A percentile compares a stretch with the other conserved stretches of the same genome.
Conservation (phyloP, 2,888 invertebrate species). For the Chironomus tentans region DNA sequence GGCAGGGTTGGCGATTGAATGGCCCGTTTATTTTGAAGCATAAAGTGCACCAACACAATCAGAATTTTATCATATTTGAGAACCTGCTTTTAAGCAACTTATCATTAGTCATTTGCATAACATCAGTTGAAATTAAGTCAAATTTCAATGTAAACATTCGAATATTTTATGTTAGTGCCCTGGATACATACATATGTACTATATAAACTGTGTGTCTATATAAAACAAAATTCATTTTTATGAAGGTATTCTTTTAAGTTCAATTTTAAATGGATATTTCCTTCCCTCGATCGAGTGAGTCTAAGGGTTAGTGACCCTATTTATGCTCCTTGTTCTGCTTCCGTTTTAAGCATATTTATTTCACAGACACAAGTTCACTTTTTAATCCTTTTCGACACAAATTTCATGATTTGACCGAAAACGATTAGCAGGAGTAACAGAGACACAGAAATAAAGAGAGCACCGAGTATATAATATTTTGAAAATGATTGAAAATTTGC, state of each 20-base stretch:
- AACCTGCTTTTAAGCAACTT: too few species aligned
- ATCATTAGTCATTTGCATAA: too few species aligned
- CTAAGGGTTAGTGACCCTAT: conserved; percentile 22
- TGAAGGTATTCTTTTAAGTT: not conserved
- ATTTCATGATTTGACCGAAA: not conserved
- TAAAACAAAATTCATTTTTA: not conserved
- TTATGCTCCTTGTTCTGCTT: not conserved
- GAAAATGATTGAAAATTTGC: not conserved
- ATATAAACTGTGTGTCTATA: not conserved
- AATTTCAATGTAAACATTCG: too few species aligned
- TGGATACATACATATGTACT: too few species aligned
- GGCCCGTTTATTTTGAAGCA: too few species aligned
- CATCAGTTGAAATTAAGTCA: too few species aligned
- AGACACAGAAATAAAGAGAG: not conserved
- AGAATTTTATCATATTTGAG: too few species aligned
- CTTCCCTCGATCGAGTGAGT: conserved; percentile 2
- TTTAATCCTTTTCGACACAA: not conserved
- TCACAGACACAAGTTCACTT: not conserved
- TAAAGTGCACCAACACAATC: too few species aligned
- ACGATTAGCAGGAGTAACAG: not conserved
- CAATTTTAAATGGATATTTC: not conserved
- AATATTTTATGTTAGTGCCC: too few species aligned
- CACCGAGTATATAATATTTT: not conserved
- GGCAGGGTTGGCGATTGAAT: too few species aligned
- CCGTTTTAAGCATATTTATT: not conserved